Evolutionary conservation across 1,140 invertebrate species (phyloP).

Genomic region (Drosophila tsacasi): DNA sequence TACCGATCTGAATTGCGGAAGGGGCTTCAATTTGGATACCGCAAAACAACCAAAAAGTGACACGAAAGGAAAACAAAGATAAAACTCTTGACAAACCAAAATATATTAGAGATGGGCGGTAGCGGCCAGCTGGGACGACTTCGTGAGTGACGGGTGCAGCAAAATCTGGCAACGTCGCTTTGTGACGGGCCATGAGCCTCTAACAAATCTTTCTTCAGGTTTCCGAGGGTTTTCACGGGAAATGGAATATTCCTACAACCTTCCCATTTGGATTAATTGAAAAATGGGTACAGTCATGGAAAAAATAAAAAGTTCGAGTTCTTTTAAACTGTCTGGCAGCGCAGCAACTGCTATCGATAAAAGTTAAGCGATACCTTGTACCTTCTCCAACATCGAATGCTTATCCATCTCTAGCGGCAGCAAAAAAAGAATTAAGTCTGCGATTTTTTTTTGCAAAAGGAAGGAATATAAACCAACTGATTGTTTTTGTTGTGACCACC

Average conservation of each 20-base stretch:
- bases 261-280: too few species aligned
- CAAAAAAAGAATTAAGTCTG: background rate
- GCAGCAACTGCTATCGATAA: too few species aligned
- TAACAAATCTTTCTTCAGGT: too few species aligned
- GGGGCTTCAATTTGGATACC: constrained; percentile 1
- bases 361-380: too few species aligned
- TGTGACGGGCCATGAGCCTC: too few species aligned
- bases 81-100: constrained; percentile 10
- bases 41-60: background rate
- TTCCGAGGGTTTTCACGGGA: too few species aligned
- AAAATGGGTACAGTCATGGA: too few species aligned
- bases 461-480: constrained; percentile 2
- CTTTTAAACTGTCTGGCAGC: too few species aligned
- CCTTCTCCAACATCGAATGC: too few species aligned
- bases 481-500: background rate
- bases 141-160: constrained; percentile 1
- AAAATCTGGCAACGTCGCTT: background rate
- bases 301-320: too few species aligned
- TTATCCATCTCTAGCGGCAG: too few species aligned
- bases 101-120: constrained; percentile 2
- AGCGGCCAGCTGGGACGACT: background rate
- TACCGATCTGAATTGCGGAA: background rate
- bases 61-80: constrained; percentile 8
- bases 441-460: constrained; percentile 1
- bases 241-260: too few species aligned